Base-by-base conservation (phyloP, 1,140 invertebrate species). In the Tetraneura akinire region DNA sequence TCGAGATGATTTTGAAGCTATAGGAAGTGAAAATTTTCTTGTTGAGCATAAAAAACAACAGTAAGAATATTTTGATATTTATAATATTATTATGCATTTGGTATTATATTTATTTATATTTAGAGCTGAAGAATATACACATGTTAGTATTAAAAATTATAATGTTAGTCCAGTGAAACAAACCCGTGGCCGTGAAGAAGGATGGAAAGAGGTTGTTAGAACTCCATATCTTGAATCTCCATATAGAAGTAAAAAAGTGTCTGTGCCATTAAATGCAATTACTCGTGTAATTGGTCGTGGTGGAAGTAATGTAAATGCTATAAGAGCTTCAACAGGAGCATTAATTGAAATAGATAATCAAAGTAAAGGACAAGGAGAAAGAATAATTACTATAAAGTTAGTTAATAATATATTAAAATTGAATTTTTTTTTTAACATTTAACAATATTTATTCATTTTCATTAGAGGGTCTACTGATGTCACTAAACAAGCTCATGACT, bases 341-440 rank as follows among this genome's bases (percentile, higher is more conserved):
- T 95, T 98, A 85, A 98, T 98, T 84, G 97, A 99, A 87, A 95
- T 99, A 2, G 97, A 99, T 85, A 98, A 98, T 85, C 95, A 97
- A 87, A 92, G 91, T 84, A 97, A 97, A 88, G 94, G 93, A 14
- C 94, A 96, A 86, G 94, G 93, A 42, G 97, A 98, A 86, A 88
- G 96, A 84, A 93, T 93, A 83, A 96, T 98, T 81, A 97, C 96
- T 16, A 97, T 98, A 83, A 97, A 96, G 92, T 94, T 85, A n/a
- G n/a, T n/a, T n/a, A n/a, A n/a, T n/a, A n/a, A n/a, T n/a, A n/a
- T n/a, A n/a, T n/a, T n/a, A 53, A 32, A 32, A 2, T 16, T 53
- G 21, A 37, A 37, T 1, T 6, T 21, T 13, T 66, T 10, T 49
- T 11, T 2, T 16, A 26, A 49, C 3, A 49, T 68, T 47, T 68